Evolutionary conservation across 1,140 invertebrate genomes (phyloP).

Genomic region (Apocrypta bakeri): DNA sequence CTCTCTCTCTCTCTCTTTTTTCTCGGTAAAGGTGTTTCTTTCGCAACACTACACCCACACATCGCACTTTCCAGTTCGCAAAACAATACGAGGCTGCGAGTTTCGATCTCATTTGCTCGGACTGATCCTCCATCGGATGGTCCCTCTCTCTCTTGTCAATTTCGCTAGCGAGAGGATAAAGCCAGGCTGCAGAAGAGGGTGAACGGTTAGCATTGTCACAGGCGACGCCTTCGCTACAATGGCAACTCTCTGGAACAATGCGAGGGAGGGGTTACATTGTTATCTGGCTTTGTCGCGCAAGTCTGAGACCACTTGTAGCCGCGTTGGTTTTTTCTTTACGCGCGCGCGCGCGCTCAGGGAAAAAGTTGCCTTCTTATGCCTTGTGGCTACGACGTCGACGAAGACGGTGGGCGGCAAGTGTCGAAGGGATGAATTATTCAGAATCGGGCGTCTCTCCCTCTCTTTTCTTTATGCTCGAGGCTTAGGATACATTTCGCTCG

Average conservation of each 20-base stretch:
- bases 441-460: background rate
- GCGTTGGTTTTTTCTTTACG: background rate
- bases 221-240: constrained; percentile 2
- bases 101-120: constrained; percentile 2
- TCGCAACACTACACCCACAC: background rate
- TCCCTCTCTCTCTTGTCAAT: background rate
- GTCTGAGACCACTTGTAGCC: constrained; percentile 4
- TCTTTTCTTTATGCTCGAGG: background rate
- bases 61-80: background rate
- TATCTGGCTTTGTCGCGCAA: background rate
- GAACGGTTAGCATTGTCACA: background rate
- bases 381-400: background rate
- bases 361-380: background rate
- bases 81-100: background rate
- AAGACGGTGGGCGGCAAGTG: background rate
- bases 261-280: background rate
- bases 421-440: constrained; percentile 25
- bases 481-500: no score
- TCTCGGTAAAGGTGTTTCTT: background rate
- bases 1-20: background rate
- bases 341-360: background rate
- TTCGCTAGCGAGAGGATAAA: background rate
- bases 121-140: background rate
- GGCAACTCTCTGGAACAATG: background rate
- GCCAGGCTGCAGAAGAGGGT: background rate